Percentiles rank a stretch among this genome's conserved stretches.
Evolutionary conservation across 2,797 vertebrate genomes (phyloP).

Genomic region (Psittacula derbiana): DNA sequence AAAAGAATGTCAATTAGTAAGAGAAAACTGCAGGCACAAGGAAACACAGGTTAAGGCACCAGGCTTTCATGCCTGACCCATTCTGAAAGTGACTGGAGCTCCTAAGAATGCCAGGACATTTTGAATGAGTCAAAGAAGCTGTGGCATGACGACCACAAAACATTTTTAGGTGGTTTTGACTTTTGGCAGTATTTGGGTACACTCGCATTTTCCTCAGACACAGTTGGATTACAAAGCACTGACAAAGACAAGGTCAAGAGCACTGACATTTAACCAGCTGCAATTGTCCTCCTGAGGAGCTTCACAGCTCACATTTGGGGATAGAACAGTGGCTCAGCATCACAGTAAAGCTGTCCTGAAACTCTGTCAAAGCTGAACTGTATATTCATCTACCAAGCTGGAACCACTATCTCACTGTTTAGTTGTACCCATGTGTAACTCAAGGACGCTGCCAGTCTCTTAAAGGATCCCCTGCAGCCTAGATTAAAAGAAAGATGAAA

Average conservation of each 20-base stretch:
- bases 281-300: not conserved
- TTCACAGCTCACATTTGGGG: not conserved
- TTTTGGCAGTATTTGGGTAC: not conserved
- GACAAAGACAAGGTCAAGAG: not conserved
- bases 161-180: not conserved
- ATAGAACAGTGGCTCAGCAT: not conserved
- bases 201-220: not conserved
- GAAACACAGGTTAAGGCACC: not conserved
- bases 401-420: not conserved
- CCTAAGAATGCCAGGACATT: not conserved
- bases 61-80: not conserved
- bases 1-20: not conserved
- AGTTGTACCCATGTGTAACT: fast-evolving
- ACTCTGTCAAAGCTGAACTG: not conserved
- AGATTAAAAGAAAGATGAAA: not conserved
- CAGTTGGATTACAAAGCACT: not conserved
- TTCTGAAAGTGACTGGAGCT: not conserved
- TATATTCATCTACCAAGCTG: not conserved
- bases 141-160: not conserved
- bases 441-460: not conserved
- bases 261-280: not conserved
- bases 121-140: not conserved
- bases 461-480: not conserved
- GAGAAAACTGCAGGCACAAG: fast-evolving
- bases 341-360: not conserved